phyloP scores from a whole-genome alignment of 2,113 vertebrate species.

The Gavia stellata region DNA sequence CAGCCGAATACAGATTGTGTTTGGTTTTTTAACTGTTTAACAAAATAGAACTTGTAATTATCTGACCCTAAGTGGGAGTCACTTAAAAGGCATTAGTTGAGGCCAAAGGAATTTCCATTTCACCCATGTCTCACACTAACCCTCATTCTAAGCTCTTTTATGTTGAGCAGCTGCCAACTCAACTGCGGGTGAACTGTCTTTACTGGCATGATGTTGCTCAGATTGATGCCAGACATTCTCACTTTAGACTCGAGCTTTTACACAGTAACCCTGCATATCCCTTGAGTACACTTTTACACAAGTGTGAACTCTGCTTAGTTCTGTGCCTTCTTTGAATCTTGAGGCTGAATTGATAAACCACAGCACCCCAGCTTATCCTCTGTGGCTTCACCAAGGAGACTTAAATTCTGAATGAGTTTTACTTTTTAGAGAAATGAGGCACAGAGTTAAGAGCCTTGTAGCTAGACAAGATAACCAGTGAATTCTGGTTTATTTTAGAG shows the following conservation, averaged over 20 bases:
- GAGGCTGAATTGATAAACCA: background rate
- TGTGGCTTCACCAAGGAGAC: background rate
- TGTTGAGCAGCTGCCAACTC: background rate
- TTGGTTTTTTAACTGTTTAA: constrained; percentile 38
- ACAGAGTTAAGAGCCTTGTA: background rate
- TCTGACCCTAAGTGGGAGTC: constrained; percentile 37
- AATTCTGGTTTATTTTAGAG: background rate
- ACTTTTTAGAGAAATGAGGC: background rate
- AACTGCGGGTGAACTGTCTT: background rate
- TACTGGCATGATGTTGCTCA: background rate
- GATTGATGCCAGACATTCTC: background rate
- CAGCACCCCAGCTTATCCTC: background rate
- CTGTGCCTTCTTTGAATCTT: background rate
- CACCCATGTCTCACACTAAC: background rate
- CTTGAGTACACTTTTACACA: background rate
- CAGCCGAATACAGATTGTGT: background rate
- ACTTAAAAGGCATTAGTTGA: constrained; percentile 42
- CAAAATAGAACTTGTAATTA: constrained; percentile 48
- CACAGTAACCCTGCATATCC: background rate
- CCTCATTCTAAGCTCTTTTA: background rate
- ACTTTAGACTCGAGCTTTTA: background rate
- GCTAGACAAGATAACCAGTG: background rate
- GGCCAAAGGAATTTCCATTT: constrained; percentile 35
- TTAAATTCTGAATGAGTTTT: background rate
- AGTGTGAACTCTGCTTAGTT: background rate